Percentiles rank a stretch among this genome's conserved stretches.
These are phyloP conservation scores for Caenorhabditis sp. DNA, from an alignment of 2,888 invertebrate genomes.

Conservation along the genomic window DNA sequence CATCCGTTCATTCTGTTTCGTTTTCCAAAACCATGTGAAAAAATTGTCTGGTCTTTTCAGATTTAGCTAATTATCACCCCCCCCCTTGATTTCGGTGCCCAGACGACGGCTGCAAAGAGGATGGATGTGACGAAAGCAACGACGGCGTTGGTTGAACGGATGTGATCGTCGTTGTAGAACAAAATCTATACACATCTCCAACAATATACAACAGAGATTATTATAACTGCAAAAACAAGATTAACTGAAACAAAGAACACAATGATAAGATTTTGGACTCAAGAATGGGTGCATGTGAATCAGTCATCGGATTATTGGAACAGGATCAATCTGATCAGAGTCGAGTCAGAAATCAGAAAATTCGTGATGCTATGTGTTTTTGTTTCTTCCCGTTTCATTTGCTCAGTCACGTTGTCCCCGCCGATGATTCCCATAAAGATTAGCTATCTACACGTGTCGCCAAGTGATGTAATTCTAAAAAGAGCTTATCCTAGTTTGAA, in stretches of 20 bases:
- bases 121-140: slow-evolving; percentile 7
- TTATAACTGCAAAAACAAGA: neutral
- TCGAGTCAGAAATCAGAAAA: neutral
- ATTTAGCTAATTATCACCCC: slow-evolving; percentile 1
- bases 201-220: neutral
- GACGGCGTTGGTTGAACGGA: neutral
- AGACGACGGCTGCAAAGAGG: neutral
- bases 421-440: too few species aligned
- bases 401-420: slow-evolving; percentile 2
- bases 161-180: neutral
- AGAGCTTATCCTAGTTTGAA: neutral
- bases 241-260: neutral
- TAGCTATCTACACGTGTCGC: neutral
- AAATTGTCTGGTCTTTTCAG: neutral
- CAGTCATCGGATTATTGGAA: too few species aligned
- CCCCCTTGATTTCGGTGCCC: neutral
- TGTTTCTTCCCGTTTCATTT: neutral
- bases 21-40: slow-evolving; percentile 2
- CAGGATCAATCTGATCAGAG: neutral
- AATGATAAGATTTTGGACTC: too few species aligned
- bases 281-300: too few species aligned
- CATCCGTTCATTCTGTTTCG: neutral
- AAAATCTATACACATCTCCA: neutral
- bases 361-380: neutral
- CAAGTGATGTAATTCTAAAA: neutral